phyloP scores from a whole-genome alignment of 1,140 invertebrate genomes.

The Pseudomyrmex flavicornis region DNA sequence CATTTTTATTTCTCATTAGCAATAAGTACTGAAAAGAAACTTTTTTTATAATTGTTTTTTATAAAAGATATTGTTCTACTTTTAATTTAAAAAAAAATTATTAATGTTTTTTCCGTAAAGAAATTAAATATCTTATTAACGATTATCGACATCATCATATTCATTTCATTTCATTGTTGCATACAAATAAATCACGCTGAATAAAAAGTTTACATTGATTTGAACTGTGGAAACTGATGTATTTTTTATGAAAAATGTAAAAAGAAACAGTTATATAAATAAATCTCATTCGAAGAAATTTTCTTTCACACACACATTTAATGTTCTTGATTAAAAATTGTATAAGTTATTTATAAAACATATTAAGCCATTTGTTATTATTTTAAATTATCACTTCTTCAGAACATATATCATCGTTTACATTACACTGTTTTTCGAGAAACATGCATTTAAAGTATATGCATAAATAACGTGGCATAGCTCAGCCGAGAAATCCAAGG shows the following conservation, averaged over 20 bases:
- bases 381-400: background rate
- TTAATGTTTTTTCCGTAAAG: background rate
- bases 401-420: no score
- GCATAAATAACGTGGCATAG: slow-evolving; percentile 21
- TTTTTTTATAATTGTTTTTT: background rate
- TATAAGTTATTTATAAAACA: background rate
- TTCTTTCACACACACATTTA: no score
- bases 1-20: background rate
- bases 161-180: slow-evolving; percentile 4
- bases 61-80: background rate
- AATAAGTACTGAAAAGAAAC: background rate
- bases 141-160: background rate
- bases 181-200: no score
- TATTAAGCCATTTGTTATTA: background rate
- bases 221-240: background rate
- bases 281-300: slow-evolving; percentile 12
- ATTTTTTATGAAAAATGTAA: background rate
- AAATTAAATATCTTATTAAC: background rate
- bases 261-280: slow-evolving; percentile 6
- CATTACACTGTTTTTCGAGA: background rate
- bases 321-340: slow-evolving; percentile 11
- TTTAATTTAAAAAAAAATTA: no score
- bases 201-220: background rate
- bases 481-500: slow-evolving; percentile 84
- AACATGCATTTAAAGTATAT: background rate